Conservation (phyloP, 2,888 invertebrate genomes). For the Drosophila kanekoi region DNA sequence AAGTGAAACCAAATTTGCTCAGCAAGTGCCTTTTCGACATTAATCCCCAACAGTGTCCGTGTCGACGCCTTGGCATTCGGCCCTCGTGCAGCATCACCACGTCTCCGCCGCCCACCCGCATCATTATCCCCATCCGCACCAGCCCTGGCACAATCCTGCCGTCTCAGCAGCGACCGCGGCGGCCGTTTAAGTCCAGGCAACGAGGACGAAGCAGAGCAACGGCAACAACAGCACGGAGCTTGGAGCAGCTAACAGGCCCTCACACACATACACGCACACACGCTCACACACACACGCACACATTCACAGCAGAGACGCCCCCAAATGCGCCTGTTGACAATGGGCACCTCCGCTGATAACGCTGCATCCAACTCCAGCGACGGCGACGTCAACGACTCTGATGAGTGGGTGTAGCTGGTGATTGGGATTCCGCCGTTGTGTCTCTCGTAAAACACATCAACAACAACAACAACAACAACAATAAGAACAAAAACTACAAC, state of each 20-base stretch:
- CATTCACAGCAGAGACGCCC: constrained; percentile 36
- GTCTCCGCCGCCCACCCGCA: constrained; percentile 77
- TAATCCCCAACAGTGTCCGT: constrained; percentile 84
- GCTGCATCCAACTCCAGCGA: constrained; percentile 33
- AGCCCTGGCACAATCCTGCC: constrained; percentile 85
- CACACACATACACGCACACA: constrained; percentile 14
- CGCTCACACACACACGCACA: constrained; percentile 13
- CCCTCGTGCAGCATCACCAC: constrained; percentile 84
- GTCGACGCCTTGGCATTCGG: constrained; percentile 85
- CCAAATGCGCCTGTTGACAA: constrained; percentile 21
- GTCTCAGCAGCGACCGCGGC: constrained; percentile 82
- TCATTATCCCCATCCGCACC: constrained; percentile 84
- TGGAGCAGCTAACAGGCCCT: constrained; percentile 14
- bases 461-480: constrained; percentile 35
- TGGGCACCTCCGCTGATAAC: constrained; percentile 20
- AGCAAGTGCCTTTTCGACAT: constrained; percentile 85
- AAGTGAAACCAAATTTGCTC: constrained; percentile 77
- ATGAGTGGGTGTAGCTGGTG: constrained; percentile 26
- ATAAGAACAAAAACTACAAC: constrained; percentile 39
- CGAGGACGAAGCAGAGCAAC: constrained; percentile 7
- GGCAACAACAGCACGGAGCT: constrained; percentile 17
- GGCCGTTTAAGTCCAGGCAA: constrained; percentile 78
- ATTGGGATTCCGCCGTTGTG: constrained; percentile 22
- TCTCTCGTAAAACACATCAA: constrained; percentile 60
- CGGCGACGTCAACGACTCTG: constrained; percentile 30